phyloP scores from a whole-genome alignment of 2,888 invertebrate genomes.

The Tetrapedia diversipes region DNA sequence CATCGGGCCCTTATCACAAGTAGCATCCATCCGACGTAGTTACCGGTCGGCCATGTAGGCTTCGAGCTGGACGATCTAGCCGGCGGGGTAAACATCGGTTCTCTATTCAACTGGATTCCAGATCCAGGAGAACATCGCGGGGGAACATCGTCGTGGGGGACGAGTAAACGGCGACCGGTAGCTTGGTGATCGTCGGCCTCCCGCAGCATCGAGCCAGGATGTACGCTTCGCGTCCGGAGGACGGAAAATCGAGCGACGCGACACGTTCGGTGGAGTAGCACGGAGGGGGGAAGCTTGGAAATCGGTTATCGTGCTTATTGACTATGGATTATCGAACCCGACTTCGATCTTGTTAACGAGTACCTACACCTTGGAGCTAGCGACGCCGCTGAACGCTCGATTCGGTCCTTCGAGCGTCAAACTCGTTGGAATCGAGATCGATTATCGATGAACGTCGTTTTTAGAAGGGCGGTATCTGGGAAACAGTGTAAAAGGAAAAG shows the following conservation, averaged over 20 bases:
- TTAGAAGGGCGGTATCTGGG: neutral
- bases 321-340: slow-evolving; percentile 45
- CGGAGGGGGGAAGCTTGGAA: slow-evolving; percentile 11
- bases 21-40: slow-evolving; percentile 43
- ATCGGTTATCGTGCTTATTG: slow-evolving; percentile 56
- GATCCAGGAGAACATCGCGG: slow-evolving; percentile 11
- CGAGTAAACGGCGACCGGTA: neutral
- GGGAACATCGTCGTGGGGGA: too few relatives aligned
- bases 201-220: neutral
- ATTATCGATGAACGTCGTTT: slow-evolving; percentile 38
- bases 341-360: slow-evolving; percentile 42
- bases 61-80: slow-evolving; percentile 34
- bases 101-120: slow-evolving; percentile 9
- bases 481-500: neutral
- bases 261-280: neutral
- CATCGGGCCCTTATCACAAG: slow-evolving; percentile 48
- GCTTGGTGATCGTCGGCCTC: neutral
- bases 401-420: slow-evolving; percentile 33
- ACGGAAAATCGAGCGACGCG: slow-evolving; percentile 17
- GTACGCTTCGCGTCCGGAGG: slow-evolving; percentile 10
- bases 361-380: slow-evolving; percentile 28
- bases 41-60: slow-evolving; percentile 21
- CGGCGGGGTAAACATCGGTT: slow-evolving; percentile 28
- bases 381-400: slow-evolving; percentile 10
- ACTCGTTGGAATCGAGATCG: slow-evolving; percentile 29